Percentiles rank a stretch among this genome's conserved stretches.
These are phyloP conservation scores for Pycnonotus jocosus DNA, from an alignment of 2,113 vertebrate species.

Conservation along the genomic window DNA sequence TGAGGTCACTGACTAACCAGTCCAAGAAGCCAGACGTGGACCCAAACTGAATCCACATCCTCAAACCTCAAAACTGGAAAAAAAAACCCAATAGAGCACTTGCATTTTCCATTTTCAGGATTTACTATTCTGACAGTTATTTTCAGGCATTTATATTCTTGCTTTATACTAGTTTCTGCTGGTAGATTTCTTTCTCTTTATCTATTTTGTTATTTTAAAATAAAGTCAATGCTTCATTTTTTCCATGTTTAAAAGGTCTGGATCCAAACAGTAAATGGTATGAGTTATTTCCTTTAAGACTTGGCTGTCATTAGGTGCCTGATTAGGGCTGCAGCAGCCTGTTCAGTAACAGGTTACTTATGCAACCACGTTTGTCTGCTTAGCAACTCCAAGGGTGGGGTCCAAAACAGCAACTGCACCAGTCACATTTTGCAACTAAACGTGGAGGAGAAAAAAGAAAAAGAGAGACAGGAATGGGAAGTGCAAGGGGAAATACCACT, in stretches of 20 bases:
- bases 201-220: neutral
- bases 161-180: neutral
- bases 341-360: constrained; percentile 44
- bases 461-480: neutral
- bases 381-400: constrained; percentile 63
- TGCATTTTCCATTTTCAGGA: neutral
- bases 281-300: neutral
- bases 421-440: neutral
- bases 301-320: neutral
- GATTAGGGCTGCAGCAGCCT: neutral
- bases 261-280: neutral
- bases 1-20: neutral
- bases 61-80: neutral
- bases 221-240: neutral
- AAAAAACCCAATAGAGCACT: neutral
- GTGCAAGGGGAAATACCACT: neutral
- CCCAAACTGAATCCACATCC: neutral
- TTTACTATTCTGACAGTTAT: neutral
- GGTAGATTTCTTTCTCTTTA: neutral
- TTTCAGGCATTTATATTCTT: neutral
- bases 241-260: neutral
- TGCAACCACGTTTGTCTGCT: constrained; percentile 22
- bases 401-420: constrained; percentile 51
- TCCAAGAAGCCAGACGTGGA: neutral
- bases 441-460: neutral